Evolutionary conservation across 2,888 invertebrate genomes (phyloP).

Genomic region (Philopedon plagiatum): DNA sequence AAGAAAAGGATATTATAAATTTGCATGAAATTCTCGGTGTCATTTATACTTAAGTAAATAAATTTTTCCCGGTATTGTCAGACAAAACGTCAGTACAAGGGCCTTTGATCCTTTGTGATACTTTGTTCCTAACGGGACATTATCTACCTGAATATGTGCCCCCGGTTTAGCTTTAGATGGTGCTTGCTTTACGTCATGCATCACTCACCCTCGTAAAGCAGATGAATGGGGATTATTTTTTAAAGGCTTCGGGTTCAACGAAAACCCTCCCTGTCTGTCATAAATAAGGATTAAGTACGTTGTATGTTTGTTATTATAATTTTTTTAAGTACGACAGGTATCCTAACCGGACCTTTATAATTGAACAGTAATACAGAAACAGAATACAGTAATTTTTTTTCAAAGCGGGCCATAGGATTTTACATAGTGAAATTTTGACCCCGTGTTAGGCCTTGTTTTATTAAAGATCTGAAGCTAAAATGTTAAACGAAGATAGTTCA

Average conservation of each 20-base stretch:
- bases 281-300: neutral
- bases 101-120: constrained; percentile 11
- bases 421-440: no score
- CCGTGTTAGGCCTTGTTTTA: no score
- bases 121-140: constrained; percentile 19
- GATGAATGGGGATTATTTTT: neutral
- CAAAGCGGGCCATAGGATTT: no score
- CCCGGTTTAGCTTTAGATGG: constrained; percentile 15
- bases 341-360: neutral
- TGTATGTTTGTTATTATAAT: neutral
- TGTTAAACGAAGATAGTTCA: no score
- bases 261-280: neutral
- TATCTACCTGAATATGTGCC: neutral
- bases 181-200: constrained; percentile 32
- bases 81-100: no score
- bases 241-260: neutral
- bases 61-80: no score
- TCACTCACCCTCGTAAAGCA: constrained; percentile 22
- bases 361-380: no score
- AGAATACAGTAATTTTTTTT: no score
- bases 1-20: no score
- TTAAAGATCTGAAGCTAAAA: no score
- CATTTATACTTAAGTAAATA: no score
- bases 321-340: neutral
- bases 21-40: no score